Conservation (phyloP, 2,888 invertebrate genomes). For the Idaea aversata region DNA sequence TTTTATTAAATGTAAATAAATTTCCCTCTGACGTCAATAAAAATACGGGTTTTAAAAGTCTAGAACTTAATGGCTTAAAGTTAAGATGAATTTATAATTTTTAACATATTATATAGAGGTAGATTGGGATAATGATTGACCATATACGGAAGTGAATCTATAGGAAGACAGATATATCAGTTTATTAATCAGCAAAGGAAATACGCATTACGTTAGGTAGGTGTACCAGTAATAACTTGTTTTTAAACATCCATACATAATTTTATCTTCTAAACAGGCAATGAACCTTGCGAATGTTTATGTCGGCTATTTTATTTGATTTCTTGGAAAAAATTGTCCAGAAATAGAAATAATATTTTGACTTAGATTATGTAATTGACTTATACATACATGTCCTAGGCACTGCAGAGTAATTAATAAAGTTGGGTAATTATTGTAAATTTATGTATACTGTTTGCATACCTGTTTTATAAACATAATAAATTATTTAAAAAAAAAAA, state of each 20-base stretch:
- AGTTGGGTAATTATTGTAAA: too few species aligned
- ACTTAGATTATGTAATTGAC: too few species aligned
- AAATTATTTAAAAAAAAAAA: too few species aligned
- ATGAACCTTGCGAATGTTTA: background rate
- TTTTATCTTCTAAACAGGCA: background rate
- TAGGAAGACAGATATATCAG: background rate
- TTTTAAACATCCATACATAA: background rate
- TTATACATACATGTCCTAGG: too few species aligned
- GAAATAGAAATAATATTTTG: background rate
- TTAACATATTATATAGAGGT: background rate
- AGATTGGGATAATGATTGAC: background rate
- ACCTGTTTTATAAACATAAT: too few species aligned
- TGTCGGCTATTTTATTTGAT: background rate
- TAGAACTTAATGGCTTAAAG: background rate
- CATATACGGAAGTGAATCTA: background rate
- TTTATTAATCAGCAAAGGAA: background rate
- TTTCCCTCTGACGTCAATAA: background rate
- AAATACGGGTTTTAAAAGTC: background rate
- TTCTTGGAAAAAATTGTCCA: background rate
- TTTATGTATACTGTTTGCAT: too few species aligned
- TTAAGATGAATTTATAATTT: background rate
- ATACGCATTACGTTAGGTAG: background rate
- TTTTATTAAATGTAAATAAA: background rate
- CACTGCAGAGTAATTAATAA: too few species aligned
- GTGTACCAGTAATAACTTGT: background rate